Conservation (phyloP, 2,113 vertebrate species). For the Forbesichthys papilliferus region DNA sequence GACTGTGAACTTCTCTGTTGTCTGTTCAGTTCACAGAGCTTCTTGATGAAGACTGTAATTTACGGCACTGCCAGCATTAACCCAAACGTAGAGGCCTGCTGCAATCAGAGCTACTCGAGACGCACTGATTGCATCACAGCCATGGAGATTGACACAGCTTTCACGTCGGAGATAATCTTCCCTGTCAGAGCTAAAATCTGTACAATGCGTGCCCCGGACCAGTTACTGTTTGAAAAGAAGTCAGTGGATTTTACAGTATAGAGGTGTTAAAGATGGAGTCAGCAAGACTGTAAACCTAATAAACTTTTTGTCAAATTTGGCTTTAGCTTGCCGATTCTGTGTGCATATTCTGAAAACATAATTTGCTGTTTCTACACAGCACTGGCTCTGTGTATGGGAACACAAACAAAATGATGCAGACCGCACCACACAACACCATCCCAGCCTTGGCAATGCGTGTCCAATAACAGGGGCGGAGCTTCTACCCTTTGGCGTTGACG, state of each 20-base stretch:
- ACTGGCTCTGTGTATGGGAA: too few species aligned
- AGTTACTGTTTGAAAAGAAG: background rate
- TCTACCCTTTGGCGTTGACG: too few species aligned
- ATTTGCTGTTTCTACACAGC: too few species aligned
- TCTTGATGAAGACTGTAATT: background rate
- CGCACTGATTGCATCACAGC: slow-evolving; percentile 1
- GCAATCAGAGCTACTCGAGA: slow-evolving; percentile 6
- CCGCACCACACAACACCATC: too few species aligned
- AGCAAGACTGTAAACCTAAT: too few species aligned
- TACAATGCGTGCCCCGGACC: background rate
- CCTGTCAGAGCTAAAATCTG: slow-evolving; percentile 3
- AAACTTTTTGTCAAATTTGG: too few species aligned
- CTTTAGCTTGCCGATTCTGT: too few species aligned
- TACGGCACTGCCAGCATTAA: background rate
- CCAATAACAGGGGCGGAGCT: too few species aligned
- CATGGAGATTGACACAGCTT: background rate
- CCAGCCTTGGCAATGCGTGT: too few species aligned
- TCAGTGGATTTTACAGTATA: background rate
- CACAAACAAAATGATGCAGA: too few species aligned
- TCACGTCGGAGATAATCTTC: background rate
- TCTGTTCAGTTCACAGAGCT: background rate
- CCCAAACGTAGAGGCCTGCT: background rate
- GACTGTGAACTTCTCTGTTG: background rate
- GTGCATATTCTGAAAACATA: too few species aligned
- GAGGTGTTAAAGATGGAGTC: too few species aligned